A percentile compares a stretch with the other conserved stretches of the same genome.
Conservation (phyloP, 2,888 invertebrate genomes). For the Drosophila falleni region DNA sequence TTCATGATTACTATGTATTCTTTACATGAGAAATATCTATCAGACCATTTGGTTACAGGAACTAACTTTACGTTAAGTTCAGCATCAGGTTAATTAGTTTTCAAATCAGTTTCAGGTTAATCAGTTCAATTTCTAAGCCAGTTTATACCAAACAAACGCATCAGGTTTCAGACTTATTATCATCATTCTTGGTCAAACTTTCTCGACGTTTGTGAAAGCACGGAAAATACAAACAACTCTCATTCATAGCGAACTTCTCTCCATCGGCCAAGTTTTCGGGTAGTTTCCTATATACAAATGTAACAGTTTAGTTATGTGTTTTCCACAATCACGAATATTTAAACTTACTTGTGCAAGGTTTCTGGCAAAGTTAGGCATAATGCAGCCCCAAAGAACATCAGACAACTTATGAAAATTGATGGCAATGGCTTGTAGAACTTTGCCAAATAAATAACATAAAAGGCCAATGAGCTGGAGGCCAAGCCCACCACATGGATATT, state of each 20-base stretch:
- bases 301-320: neutral
- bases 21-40: conserved; percentile 70
- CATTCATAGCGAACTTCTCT: conserved; percentile 87
- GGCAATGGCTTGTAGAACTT: conserved; percentile 86
- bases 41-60: conserved; percentile 76
- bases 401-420: conserved; percentile 86
- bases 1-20: conserved; percentile 66
- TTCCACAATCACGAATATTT: neutral
- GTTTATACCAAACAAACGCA: conserved; percentile 11
- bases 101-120: conserved; percentile 46
- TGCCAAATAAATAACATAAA: conserved; percentile 87
- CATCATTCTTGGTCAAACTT: conserved; percentile 35
- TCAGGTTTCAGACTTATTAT: conserved; percentile 63
- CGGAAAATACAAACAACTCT: conserved; percentile 86
- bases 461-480: conserved; percentile 87
- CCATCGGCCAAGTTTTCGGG: conserved; percentile 88
- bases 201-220: conserved; percentile 73
- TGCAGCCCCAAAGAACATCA: conserved; percentile 86
- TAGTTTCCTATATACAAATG: conserved; percentile 82
- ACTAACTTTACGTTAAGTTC: conserved; percentile 50
- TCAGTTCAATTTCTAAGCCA: conserved; percentile 17
- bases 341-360: conserved; percentile 86
- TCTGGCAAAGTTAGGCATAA: conserved; percentile 88
- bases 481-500: conserved; percentile 88
- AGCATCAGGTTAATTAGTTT: conserved; percentile 66